A percentile compares a stretch with the other conserved stretches of the same genome.
These are phyloP conservation scores for Pocillopora meandrina DNA, from an alignment of 92 coral and sea anemone genomes.

Conservation along the genomic window DNA sequence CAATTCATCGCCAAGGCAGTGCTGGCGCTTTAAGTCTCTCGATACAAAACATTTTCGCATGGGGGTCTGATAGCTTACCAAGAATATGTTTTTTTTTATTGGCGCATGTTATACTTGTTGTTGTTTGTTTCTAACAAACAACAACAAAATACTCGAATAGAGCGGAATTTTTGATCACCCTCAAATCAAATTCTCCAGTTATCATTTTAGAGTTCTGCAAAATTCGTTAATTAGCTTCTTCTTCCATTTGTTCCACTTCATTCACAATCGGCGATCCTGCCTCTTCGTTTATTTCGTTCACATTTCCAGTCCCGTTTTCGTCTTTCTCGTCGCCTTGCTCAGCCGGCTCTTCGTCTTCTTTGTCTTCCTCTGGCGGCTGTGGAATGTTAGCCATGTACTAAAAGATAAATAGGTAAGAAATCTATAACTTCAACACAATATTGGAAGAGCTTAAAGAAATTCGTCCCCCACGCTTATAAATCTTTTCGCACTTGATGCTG, in stretches of 20 bases:
- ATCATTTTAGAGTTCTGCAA: background rate
- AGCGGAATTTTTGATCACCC: too few relatives aligned
- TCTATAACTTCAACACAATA: background rate
- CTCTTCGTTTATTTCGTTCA: slow-evolving; percentile 25
- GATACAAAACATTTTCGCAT: too few relatives aligned
- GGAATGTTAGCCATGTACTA: slow-evolving; percentile 82
- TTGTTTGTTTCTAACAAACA: too few relatives aligned
- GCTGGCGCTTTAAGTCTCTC: too few relatives aligned
- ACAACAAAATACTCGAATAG: too few relatives aligned
- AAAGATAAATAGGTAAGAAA: background rate
- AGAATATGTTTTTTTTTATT: too few relatives aligned
- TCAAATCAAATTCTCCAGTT: too few relatives aligned
- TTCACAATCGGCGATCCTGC: slow-evolving; percentile 89
- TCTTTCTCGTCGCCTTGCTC: slow-evolving; percentile 46
- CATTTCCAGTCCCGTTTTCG: slow-evolving; percentile 19
- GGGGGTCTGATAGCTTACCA: too few relatives aligned
- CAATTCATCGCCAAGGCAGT: too few relatives aligned
- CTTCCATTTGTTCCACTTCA: slow-evolving; percentile 73
- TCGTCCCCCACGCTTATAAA: too few relatives aligned
- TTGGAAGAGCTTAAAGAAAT: background rate
- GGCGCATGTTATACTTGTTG: too few relatives aligned
- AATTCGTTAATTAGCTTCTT: background rate
- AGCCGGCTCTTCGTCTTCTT: slow-evolving; percentile 37
- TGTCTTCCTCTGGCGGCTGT: slow-evolving; percentile 84
- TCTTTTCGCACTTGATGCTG: background rate